Evolutionary conservation across 2,888 invertebrate genomes (phyloP), one percentile per base, ranked within the genome.

Genomic region (Nemapogon koenigi): DNA sequence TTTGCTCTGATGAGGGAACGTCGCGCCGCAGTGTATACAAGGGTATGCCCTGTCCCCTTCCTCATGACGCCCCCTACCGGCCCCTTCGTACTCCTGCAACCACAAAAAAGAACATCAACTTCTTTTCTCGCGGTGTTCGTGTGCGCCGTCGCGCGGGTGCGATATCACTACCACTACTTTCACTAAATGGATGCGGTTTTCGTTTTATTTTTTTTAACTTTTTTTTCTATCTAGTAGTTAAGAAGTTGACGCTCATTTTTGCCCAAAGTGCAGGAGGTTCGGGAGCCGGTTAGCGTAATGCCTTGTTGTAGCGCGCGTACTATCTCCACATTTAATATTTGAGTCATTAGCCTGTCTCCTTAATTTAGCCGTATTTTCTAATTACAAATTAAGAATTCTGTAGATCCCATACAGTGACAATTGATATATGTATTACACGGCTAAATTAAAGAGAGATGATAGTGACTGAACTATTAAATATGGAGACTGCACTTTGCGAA

Each of bases 211-310:
- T 61, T 67, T 67, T 58, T 47, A 50, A 55, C 65, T 15, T 28
- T 35, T 62, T 68, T 52, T 58, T 65, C 71, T 76, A 75, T 70
- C 64, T 75, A 73, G n/a, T n/a, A n/a, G 72, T 49, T 69, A 66
- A 90, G 89, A 90, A 90, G 89, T 90, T 90, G 89, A 90, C 89
- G 89, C 86, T 88, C 88, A 89, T 88, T 88, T 86, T 86, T 86
- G 88, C 87, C 86, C 86, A 82, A 65, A 76, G 72, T 78, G 79
- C 78, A 76, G 79, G 79, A 76, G 75, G 71, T 67, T 68, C 65
- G 64, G 73, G 71, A 65, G 62, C 69, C 71, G 67, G 63, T 62
- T 60, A 62, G n/a, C 63, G 67, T 70, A 65, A 68, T 67, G 72
- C 69, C 70, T 71, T 69, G 71, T 65, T 63, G 70, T 58, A 63